Evolutionary conservation across 2,797 vertebrate species (phyloP), one percentile per base, ranked within the genome.

Genomic region (Parauchenoglanis ngamensis): DNA sequence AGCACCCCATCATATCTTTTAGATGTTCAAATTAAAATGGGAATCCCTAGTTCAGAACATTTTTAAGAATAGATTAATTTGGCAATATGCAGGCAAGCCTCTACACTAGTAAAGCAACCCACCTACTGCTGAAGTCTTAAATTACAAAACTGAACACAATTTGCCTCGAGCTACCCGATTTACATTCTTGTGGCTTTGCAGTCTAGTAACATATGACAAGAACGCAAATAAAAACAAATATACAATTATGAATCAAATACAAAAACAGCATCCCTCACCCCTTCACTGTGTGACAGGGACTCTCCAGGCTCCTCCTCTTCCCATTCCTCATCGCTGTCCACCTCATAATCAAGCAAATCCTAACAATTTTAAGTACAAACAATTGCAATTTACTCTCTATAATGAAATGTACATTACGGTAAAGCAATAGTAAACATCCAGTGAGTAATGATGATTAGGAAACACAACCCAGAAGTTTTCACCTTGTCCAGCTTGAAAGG

Each of bases 321-420:
- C 98, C 98, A 99, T 86, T 99, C 98, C 31, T 99, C 98, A 90
- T 99, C 98, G 63, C 98, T 99, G 87, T 99, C 98, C 28, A 99
- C 96, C 86, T 99, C 98, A 1, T 99, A 99, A 93, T 99, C 98
- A 56, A 99, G 93, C 13, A 98, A 91, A 4, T 94, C 93, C 98
- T 99, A 89, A 19, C 23, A 79, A 46, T 40, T 49, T 19, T 8
- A 77, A 19, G 11, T n/a, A n/a, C 5, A 28, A 61, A 23, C 8
- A 65, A 49, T 13, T 67, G 59, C 12, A 25, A 3, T 57, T n/a
- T 72, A 15, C 15, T n/a, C 3, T n/a, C 12, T 25, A 8, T 15
- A 35, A 56, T 1, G 28, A 68, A 70, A 70, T 54, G 4, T 23
- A 54, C 1, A 23, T 40, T 35, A 40, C 19, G 31, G 21, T 25